Percentiles rank a stretch among this genome's conserved stretches.
phyloP scores from a whole-genome alignment of 23 tunicate species.

The Trididemnum clinides region DNA sequence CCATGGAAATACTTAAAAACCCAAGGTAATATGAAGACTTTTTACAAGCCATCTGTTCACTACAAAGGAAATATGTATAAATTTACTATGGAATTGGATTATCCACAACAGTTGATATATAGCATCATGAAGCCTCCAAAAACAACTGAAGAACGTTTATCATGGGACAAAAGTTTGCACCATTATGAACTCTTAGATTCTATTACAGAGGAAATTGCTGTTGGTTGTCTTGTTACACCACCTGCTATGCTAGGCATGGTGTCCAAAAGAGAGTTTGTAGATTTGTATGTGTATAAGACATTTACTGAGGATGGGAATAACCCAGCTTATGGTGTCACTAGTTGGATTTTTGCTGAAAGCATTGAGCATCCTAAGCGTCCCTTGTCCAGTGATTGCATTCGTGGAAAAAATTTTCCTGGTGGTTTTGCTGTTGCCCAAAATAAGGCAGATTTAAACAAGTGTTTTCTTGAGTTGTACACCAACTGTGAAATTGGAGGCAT shows the following conservation, averaged over 20 bases:
- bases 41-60: slow-evolving; percentile 6
- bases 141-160: slow-evolving; percentile 5
- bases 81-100: neutral
- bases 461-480: slow-evolving; percentile 45
- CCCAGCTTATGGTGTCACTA: too few relatives aligned
- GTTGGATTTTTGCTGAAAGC: slow-evolving; percentile 8
- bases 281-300: slow-evolving; percentile 17
- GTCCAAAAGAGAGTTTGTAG: slow-evolving; percentile 32
- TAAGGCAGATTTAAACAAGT: slow-evolving; percentile 34
- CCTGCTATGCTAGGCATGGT: slow-evolving; percentile 18
- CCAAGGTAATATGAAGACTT: neutral
- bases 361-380: slow-evolving; percentile 24
- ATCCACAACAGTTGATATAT: neutral
- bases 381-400: neutral
- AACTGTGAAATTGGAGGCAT: slow-evolving; percentile 54
- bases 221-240: neutral
- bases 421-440: slow-evolving; percentile 58
- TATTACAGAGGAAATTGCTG: neutral
- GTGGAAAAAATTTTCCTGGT: slow-evolving; percentile 49
- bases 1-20: too few relatives aligned
- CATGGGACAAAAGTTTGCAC: slow-evolving; percentile 30
- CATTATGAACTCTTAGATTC: neutral
- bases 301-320: neutral
- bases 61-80: slow-evolving; percentile 27
- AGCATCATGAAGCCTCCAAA: slow-evolving; percentile 29